Evolutionary conservation across 2,113 vertebrate species (phyloP), one percentile per base, ranked within the genome.

Genomic region (Lanius collurio): DNA sequence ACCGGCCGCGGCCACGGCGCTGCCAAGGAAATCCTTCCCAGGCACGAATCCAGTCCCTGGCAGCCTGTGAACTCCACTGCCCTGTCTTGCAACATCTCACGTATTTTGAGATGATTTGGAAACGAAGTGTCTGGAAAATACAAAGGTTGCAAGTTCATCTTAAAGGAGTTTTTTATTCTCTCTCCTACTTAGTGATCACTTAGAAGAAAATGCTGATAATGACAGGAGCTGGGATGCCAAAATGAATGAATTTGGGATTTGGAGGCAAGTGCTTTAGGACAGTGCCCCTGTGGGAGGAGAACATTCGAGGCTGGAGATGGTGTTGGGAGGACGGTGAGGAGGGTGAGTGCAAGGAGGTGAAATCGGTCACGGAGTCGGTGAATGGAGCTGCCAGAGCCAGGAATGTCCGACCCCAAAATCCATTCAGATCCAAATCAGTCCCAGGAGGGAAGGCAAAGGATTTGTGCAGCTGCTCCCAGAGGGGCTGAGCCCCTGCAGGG

Each of bases 81-180:
- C 69, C 47, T 33, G 10, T 18, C 87, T 30, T 28, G 71, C 63
- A 42, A 14, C 2, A 13, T 79, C 70, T 2, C 71, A 24, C 18
- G 0, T 24, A 10, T 33, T 53, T 33, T 5, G 68, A 69, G 68
- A 27, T 0, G 1, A 12, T 81, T 69, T 80, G 90, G 69, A 56
- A 56, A 16, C 1, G 1, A 33, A 37, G 11, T 5, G 33, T 42
- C 67, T 79, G 76, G 20, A 69, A 80, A 89, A 50, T 6, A 19
- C 21, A 6, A 42, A 30, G 7, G 15, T 6, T 35, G 57, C 7
- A 10, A 37, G 28, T n/a, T 71, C 33, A 9, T 41, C 42, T 16
- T 16, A 6, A 53, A 16, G 27, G 12, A 17, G 4, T 22, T 75
- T 44, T 87, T 50, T 10, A 15, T 55, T n/a, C 16, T 15, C 14